Percentiles rank a stretch among this genome's conserved stretches.
phyloP scores from a whole-genome alignment of 2,797 vertebrate genomes.

The Rhodeus uyekii region DNA sequence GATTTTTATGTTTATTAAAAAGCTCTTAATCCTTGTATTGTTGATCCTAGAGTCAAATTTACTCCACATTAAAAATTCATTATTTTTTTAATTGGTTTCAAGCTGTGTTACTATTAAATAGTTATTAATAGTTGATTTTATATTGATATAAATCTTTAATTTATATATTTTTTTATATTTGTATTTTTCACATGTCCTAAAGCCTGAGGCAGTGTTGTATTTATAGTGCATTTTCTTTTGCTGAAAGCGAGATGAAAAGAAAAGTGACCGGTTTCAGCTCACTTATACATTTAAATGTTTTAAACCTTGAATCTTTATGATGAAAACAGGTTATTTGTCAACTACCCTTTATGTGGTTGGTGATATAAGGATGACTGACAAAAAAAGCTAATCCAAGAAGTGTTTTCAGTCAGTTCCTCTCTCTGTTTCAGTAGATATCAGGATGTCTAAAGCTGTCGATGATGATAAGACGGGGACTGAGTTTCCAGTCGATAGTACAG shows the following conservation, averaged over 20 bases:
- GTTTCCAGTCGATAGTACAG: constrained; percentile 84
- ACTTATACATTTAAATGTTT: background rate
- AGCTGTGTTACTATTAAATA: background rate
- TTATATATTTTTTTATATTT: too few relatives aligned
- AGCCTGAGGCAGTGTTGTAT: background rate
- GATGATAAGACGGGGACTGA: constrained; percentile 84
- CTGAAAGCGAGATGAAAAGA: background rate
- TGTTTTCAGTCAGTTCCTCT: constrained; percentile 17
- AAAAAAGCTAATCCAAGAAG: background rate
- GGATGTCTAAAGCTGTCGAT: constrained; percentile 89
- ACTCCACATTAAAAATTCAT: background rate
- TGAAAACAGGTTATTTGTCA: background rate
- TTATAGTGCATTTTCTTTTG: background rate
- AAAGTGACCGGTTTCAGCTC: background rate
- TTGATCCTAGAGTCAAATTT: too few relatives aligned
- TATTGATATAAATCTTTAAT: background rate
- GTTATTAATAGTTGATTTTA: background rate
- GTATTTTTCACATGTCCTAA: background rate
- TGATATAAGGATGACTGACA: background rate
- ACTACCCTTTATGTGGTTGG: background rate
- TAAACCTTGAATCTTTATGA: background rate
- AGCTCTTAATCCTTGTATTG: too few relatives aligned
- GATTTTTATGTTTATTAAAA: background rate
- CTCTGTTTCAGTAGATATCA: constrained; percentile 81
- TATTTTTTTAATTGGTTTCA: background rate